These are phyloP conservation scores for Vespertilio murinus DNA, from an alignment of 2,797 vertebrate genomes.

Conservation along the genomic window DNA sequence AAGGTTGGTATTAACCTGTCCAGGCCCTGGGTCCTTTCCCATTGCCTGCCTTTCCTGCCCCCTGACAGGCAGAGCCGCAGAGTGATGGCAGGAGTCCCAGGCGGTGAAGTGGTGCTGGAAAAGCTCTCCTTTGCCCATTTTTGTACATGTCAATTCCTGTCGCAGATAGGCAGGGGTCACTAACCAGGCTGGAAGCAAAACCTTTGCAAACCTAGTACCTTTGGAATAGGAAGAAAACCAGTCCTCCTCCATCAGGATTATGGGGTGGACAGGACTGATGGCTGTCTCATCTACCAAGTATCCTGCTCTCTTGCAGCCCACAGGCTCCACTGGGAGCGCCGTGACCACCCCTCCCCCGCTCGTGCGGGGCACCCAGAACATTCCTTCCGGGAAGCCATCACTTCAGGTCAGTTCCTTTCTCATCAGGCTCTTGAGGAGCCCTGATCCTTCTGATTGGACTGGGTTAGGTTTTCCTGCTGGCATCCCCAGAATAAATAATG, in stretches of 20 bases:
- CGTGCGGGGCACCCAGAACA: constrained; percentile 91
- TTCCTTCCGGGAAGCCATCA: constrained; percentile 91
- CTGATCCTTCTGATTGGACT: background rate
- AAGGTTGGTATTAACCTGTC: background rate
- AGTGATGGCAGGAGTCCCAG: background rate
- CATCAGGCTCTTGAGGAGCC: background rate
- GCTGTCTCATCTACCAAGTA: constrained; percentile 18
- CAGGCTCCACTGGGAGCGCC: constrained; percentile 86
- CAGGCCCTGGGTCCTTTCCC: background rate
- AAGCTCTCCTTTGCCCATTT: background rate
- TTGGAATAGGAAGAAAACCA: background rate
- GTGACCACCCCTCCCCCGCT: constrained; percentile 94
- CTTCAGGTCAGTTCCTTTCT: constrained; percentile 88
- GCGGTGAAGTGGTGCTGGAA: background rate
- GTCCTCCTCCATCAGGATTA: background rate
- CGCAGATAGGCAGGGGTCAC: background rate
- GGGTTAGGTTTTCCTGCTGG: background rate
- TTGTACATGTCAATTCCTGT: background rate
- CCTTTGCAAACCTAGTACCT: background rate
- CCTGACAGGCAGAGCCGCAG: background rate
- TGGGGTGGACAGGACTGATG: background rate
- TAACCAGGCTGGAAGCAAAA: background rate
- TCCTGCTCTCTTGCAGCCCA: constrained; percentile 83
- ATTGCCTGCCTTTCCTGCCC: background rate
- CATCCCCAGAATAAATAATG: too few relatives aligned